Percentiles rank a stretch among this genome's conserved stretches.
Evolutionary conservation across 2,888 invertebrate species (phyloP).

Genomic region (Arge pagana): DNA sequence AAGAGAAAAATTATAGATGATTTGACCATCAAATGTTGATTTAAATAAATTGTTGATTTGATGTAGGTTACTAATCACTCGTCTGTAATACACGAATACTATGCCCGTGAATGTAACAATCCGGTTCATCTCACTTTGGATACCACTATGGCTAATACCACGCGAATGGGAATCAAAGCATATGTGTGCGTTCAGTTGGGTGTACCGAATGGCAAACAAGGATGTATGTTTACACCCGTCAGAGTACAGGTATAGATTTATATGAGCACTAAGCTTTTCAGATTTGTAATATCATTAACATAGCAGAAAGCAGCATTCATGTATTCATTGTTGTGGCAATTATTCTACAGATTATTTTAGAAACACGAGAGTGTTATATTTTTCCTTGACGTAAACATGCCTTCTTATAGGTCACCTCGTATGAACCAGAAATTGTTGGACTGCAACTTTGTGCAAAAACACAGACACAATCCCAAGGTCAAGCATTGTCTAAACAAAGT

Average conservation of each 20-base stretch:
- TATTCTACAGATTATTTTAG: not conserved
- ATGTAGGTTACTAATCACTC: constrained; percentile 88
- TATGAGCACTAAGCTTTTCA: not conserved
- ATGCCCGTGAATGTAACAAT: constrained; percentile 90
- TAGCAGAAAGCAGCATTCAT: too few relatives aligned
- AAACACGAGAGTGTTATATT: too few relatives aligned
- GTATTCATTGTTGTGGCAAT: not conserved
- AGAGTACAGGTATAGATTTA: constrained; percentile 69
- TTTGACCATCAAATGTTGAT: not conserved
- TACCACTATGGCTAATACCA: constrained; percentile 81
- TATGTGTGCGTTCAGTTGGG: constrained; percentile 93
- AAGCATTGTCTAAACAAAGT: constrained; percentile 62
- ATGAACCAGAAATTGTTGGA: constrained; percentile 89
- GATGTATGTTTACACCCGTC: constrained; percentile 96
- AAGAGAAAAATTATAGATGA: not conserved
- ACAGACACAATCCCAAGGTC: constrained; percentile 54
- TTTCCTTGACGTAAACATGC: too few relatives aligned
- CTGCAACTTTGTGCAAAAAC: constrained; percentile 85
- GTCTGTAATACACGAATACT: constrained; percentile 96
- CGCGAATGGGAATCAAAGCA: constrained; percentile 90
- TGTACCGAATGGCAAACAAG: constrained; percentile 90
- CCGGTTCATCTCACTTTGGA: constrained; percentile 96
- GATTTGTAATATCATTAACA: not conserved
- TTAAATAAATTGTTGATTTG: not conserved
- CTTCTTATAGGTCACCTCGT: constrained; percentile 69